A percentile compares a stretch with the other conserved stretches of the same genome.
Evolutionary conservation across 2,888 invertebrate species (phyloP).

Genomic region (Tenodera sinensis): DNA sequence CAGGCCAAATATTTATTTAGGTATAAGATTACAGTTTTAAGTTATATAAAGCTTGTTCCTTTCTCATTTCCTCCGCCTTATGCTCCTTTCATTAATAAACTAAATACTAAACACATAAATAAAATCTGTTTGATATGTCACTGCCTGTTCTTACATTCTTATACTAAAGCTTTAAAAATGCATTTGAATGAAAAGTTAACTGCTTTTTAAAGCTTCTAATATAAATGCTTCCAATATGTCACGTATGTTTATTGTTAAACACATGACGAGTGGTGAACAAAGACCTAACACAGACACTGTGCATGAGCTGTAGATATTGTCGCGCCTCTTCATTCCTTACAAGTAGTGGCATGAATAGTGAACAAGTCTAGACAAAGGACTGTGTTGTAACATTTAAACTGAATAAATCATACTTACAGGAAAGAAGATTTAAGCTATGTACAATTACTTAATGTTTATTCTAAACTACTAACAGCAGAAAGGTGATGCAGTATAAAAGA

Average conservation of each 20-base stretch:
- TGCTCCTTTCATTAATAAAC: not conserved
- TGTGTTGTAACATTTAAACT: too few relatives aligned
- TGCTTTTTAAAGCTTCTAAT: not conserved
- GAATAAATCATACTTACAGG: too few relatives aligned
- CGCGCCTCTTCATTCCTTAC: not conserved
- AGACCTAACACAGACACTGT: not conserved
- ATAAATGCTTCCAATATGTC: not conserved
- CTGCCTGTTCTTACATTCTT: not conserved
- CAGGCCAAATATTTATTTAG: too few relatives aligned
- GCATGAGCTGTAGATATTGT: not conserved
- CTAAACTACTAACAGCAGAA: too few relatives aligned
- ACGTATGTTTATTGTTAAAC: not conserved
- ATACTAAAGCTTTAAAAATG: not conserved
- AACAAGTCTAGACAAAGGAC: too few relatives aligned
- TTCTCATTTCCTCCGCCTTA: not conserved
- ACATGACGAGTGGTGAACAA: not conserved
- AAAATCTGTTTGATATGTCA: not conserved
- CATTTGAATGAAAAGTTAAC: not conserved
- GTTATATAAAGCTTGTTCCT: too few relatives aligned
- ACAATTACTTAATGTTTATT: too few relatives aligned
- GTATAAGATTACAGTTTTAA: too few relatives aligned
- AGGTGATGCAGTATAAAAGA: too few relatives aligned
- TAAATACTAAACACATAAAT: not conserved
- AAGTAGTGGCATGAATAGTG: too few relatives aligned
- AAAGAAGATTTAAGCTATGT: too few relatives aligned